Conservation (phyloP, 2,888 invertebrate species). For the Plagodis pulveraria region DNA sequence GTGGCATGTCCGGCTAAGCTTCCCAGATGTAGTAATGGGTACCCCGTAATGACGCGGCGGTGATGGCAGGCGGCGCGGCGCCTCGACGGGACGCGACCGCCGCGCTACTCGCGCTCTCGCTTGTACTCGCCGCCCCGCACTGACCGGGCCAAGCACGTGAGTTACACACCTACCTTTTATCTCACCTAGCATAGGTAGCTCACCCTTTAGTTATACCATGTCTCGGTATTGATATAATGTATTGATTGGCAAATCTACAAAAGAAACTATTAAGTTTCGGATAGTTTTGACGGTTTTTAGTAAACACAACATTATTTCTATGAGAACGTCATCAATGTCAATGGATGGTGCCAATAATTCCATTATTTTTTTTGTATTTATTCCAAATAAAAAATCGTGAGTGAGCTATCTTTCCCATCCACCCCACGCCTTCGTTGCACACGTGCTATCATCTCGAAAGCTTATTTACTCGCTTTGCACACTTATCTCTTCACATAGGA, state of each 20-base stretch:
- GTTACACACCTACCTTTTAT: constrained; percentile 43
- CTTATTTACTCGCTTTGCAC: constrained; percentile 27
- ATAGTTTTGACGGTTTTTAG: too few species aligned
- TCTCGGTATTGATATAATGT: too few species aligned
- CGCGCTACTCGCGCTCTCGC: constrained; percentile 69
- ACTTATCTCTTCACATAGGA: neutral
- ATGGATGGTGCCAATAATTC: too few species aligned
- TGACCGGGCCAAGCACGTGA: constrained; percentile 80
- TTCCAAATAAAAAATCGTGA: too few species aligned
- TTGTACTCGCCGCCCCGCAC: constrained; percentile 76
- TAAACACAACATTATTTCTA: too few species aligned
- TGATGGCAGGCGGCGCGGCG: constrained; percentile 75
- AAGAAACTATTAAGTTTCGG: too few species aligned
- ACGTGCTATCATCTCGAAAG: constrained; percentile 30
- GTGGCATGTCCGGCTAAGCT: neutral
- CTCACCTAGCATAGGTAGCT: constrained; percentile 10
- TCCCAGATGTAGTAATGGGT: constrained; percentile 19
- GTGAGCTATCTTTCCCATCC: constrained; percentile 20
- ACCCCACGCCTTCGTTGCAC: constrained; percentile 27
- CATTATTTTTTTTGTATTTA: too few species aligned
- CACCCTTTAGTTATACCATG: neutral
- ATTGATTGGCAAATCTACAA: too few species aligned
- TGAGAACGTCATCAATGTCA: too few species aligned
- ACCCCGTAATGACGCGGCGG: constrained; percentile 42
- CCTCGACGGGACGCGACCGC: constrained; percentile 64